Conservation (phyloP, 1,140 invertebrate species). For the Eciton burchellii region DNA sequence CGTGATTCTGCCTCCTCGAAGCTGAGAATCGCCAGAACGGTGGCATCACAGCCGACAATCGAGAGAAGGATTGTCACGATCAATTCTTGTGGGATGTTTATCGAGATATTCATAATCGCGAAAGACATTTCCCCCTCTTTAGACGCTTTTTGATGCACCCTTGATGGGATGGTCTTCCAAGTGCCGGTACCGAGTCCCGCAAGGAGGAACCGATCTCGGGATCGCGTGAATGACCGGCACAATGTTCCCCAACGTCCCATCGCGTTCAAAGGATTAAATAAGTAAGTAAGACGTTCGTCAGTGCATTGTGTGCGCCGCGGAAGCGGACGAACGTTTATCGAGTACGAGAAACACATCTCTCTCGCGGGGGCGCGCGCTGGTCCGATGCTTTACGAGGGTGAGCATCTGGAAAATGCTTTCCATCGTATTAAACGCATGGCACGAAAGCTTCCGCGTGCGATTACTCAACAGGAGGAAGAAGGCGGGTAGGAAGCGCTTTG, state of each 20-base stretch:
- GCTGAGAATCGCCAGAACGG: not conserved
- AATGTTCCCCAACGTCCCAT: not conserved
- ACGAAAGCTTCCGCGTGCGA: conserved; percentile 56
- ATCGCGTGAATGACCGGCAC: not conserved
- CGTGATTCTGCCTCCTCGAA: not conserved
- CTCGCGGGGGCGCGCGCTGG: not conserved
- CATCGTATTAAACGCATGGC: conserved; percentile 51
- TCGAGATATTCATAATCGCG: not conserved
- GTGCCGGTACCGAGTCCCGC: not conserved
- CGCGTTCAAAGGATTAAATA: conserved; percentile 37
- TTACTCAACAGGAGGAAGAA: conserved; percentile 21
- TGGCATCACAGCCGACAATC: too few species aligned
- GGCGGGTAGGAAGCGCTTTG: conserved; percentile 57
- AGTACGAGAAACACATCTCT: conserved; percentile 9
- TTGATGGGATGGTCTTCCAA: not conserved
- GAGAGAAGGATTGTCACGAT: too few species aligned
- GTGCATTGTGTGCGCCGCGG: conserved; percentile 20
- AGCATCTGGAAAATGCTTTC: conserved; percentile 66
- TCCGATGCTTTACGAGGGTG: conserved; percentile 46
- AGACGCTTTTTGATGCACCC: not conserved
- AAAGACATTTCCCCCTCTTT: not conserved
- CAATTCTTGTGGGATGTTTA: too few species aligned
- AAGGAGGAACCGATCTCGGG: too few species aligned
- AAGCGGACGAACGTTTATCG: conserved; percentile 20
- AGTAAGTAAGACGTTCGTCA: conserved; percentile 34